These are phyloP conservation scores for Grapholita molesta DNA, from an alignment of 1,140 invertebrate species.

Conservation along the genomic window DNA sequence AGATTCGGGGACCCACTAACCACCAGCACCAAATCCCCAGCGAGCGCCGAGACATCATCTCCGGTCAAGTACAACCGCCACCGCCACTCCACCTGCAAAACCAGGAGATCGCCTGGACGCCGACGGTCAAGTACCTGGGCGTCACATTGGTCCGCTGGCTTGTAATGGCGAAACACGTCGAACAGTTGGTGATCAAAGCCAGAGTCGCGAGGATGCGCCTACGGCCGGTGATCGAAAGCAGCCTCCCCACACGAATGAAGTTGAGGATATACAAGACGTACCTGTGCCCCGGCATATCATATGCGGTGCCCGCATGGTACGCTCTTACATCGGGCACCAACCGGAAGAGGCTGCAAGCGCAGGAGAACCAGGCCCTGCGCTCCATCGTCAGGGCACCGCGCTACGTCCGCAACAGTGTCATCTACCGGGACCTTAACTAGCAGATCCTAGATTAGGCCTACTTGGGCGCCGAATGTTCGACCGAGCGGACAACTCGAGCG, in stretches of 20 bases:
- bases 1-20: too few relatives aligned
- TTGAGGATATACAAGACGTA: conserved; percentile 27
- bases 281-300: conserved; percentile 25
- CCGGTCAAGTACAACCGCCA: too few relatives aligned
- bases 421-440: too few relatives aligned
- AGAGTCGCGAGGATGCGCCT: neutral
- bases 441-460: too few relatives aligned
- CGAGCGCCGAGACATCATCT: too few relatives aligned
- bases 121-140: neutral
- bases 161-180: conserved; percentile 13
- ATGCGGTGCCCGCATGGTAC: conserved; percentile 31
- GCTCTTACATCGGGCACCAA: neutral
- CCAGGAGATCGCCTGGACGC: too few relatives aligned
- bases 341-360: neutral
- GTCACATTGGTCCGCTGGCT: conserved; percentile 13
- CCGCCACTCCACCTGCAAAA: too few relatives aligned
- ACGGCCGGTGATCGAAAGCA: conserved; percentile 9
- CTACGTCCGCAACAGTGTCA: neutral
- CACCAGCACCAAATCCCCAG: too few relatives aligned
- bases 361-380: neutral
- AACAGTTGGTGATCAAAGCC: neutral
- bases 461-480: too few relatives aligned
- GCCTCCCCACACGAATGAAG: too few relatives aligned
- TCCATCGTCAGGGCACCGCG: neutral
- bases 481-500: too few relatives aligned